phyloP scores from a whole-genome alignment of 2,797 vertebrate species.

The Brachyrhaphis roseni region DNA sequence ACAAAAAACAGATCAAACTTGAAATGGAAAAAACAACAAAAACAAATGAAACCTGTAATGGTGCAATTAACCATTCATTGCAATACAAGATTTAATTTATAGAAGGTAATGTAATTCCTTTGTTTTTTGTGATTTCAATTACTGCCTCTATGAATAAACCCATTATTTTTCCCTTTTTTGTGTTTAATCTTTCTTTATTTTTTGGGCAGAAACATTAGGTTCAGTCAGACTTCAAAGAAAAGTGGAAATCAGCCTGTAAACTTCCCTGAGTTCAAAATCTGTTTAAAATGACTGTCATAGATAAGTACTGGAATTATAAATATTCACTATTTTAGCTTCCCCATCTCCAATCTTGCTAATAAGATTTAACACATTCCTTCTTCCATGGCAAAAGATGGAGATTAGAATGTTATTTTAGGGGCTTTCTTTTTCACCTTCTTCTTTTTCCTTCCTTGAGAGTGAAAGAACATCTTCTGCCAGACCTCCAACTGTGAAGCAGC shows the following conservation, averaged over 20 bases:
- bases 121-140: background rate
- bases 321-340: background rate
- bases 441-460: background rate
- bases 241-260: background rate
- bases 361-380: background rate
- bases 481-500: constrained; percentile 5
- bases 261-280: background rate
- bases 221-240: background rate
- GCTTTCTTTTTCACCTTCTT: background rate
- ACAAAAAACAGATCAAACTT: background rate
- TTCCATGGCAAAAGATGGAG: background rate
- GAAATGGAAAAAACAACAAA: background rate
- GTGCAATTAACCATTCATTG: background rate
- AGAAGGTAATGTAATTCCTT: background rate
- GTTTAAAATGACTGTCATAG: background rate
- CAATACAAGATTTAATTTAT: background rate
- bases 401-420: background rate
- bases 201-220: background rate
- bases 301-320: background rate
- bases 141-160: background rate
- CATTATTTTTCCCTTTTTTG: background rate
- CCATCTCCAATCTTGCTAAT: background rate
- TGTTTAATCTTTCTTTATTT: background rate
- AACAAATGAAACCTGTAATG: background rate
- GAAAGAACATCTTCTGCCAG: background rate